These are phyloP conservation scores for Lycocerus yunnanus DNA, from an alignment of 2,888 invertebrate genomes.

Conservation along the genomic window DNA sequence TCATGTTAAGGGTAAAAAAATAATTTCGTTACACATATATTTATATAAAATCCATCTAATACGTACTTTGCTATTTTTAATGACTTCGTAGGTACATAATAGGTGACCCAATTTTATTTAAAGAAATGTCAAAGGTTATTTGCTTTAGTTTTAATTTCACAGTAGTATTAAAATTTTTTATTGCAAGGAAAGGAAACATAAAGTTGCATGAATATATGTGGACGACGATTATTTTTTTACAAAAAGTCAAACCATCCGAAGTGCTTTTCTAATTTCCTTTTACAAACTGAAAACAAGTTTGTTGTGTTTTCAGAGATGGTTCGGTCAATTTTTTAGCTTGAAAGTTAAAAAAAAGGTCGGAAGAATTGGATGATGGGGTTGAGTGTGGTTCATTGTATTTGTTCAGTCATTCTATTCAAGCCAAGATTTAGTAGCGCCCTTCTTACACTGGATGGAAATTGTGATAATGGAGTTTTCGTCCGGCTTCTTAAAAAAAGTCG, in stretches of 20 bases:
- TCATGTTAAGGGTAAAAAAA: not conserved
- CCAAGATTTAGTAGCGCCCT: conserved; percentile 19
- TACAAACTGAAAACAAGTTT: conserved; percentile 12
- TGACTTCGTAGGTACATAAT: not conserved
- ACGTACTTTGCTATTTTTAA: not conserved
- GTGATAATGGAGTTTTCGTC: conserved; percentile 20
- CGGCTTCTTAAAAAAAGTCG: conserved; percentile 11
- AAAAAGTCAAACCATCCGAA: not conserved
- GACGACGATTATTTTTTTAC: conserved; percentile 4
- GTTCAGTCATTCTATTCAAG: conserved; percentile 24
- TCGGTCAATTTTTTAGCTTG: conserved; percentile 15
- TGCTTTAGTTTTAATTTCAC: not conserved
- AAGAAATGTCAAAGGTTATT: not conserved
- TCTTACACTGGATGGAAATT: conserved; percentile 20
- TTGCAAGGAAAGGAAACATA: not conserved
- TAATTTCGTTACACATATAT: not conserved
- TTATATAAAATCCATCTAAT: not conserved
- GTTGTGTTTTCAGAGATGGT: conserved; percentile 8
- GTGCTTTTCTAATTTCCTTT: conserved; percentile 14
- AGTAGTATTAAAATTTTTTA: not conserved
- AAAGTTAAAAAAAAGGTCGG: conserved; percentile 33
- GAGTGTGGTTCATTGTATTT: conserved; percentile 30
- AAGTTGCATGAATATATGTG: not conserved
- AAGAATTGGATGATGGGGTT: conserved; percentile 32
- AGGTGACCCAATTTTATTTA: not conserved